phyloP scores from a whole-genome alignment of 2,797 vertebrate genomes.

The Galago senegalensis region DNA sequence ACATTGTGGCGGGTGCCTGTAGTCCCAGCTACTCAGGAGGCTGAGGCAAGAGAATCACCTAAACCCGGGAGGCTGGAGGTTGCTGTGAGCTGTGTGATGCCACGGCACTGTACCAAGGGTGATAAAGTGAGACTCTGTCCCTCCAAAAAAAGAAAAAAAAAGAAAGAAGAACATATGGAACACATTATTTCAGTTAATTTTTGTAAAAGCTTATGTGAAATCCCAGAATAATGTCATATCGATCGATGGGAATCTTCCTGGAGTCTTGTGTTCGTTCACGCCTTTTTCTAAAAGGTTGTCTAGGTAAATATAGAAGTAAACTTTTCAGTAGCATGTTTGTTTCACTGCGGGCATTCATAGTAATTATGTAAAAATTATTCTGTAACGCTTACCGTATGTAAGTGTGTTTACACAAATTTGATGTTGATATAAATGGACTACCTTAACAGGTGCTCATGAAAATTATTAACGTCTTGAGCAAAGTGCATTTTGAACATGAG shows the following conservation, averaged over 20 bases:
- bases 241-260: neutral
- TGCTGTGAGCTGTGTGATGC: too few relatives aligned
- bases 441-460: neutral
- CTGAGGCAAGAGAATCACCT: too few relatives aligned
- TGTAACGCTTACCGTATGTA: neutral
- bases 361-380: slow-evolving; percentile 53
- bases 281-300: slow-evolving; percentile 2
- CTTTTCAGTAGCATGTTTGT: neutral
- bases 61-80: too few relatives aligned
- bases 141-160: neutral
- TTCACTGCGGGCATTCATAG: neutral
- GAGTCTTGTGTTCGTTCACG: neutral
- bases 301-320: slow-evolving; percentile 1
- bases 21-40: too few relatives aligned
- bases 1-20: too few relatives aligned
- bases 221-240: neutral
- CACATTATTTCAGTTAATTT: slow-evolving; percentile 35
- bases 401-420: slow-evolving; percentile 32
- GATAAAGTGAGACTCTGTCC: too few relatives aligned
- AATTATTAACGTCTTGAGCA: slow-evolving; percentile 24
- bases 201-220: slow-evolving; percentile 24
- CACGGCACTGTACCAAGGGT: too few relatives aligned
- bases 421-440: neutral
- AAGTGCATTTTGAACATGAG: slow-evolving; percentile 27
- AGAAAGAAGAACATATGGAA: slow-evolving; percentile 7